phyloP scores from a whole-genome alignment of 2,113 vertebrate genomes.

The Epinephelus lanceolatus region DNA sequence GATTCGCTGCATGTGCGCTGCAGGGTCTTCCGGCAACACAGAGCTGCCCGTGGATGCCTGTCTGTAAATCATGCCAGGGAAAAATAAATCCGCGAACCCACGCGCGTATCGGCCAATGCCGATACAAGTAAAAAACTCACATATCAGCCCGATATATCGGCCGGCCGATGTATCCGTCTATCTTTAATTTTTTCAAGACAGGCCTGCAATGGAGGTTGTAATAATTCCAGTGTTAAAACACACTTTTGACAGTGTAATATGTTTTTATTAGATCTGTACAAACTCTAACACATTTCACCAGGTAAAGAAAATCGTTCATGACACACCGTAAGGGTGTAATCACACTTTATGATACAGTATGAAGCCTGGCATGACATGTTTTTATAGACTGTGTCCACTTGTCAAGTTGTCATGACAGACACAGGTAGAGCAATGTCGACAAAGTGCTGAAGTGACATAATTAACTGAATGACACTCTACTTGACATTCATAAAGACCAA shows the following conservation, averaged over 20 bases:
- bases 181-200: background rate
- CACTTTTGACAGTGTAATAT: background rate
- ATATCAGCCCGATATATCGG: no score
- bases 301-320: background rate
- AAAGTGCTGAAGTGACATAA: background rate
- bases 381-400: background rate
- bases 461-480: background rate
- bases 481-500: constrained; percentile 21
- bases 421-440: background rate
- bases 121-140: no score
- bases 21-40: no score
- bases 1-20: no score
- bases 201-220: background rate
- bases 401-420: constrained; percentile 16
- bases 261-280: background rate
- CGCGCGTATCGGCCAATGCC: no score
- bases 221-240: background rate
- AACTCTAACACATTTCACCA: background rate
- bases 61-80: no score
- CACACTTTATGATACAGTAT: background rate
- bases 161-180: no score
- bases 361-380: background rate
- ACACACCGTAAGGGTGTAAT: background rate
- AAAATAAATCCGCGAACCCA: no score
- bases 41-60: no score